These are phyloP conservation scores for Trimorus sp. DNA, from an alignment of 2,888 invertebrate species.

Conservation along the genomic window DNA sequence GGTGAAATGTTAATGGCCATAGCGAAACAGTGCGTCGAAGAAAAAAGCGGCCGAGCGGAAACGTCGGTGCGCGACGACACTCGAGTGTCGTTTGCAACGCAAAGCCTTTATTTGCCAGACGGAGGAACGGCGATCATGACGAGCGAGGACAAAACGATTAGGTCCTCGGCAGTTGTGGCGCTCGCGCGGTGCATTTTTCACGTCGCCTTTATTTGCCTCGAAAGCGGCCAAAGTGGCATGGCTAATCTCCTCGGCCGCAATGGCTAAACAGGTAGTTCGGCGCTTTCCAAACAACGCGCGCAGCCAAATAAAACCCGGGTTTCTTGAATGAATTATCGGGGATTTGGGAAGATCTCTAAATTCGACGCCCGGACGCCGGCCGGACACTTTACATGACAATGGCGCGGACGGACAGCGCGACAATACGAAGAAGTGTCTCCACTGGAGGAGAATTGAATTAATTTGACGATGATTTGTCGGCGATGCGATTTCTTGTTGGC, in stretches of 20 bases:
- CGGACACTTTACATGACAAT: constrained; percentile 30
- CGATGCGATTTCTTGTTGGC: too few species aligned
- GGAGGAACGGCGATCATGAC: constrained; percentile 1
- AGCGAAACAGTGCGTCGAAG: background rate
- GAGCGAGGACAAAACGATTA: background rate
- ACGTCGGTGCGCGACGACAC: background rate
- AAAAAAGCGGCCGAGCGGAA: constrained; percentile 1
- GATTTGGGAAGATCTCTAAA: background rate
- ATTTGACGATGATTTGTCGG: background rate
- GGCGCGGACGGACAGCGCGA: background rate
- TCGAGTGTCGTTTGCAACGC: constrained; percentile 6
- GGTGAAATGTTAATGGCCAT: constrained; percentile 9
- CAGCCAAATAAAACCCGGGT: constrained; percentile 14
- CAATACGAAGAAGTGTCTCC: background rate
- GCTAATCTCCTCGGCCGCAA: constrained; percentile 24
- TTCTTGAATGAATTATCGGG: constrained; percentile 32
- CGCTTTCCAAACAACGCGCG: constrained; percentile 13
- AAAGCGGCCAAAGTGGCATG: constrained; percentile 24
- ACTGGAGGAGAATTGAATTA: background rate
- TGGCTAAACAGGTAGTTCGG: constrained; percentile 32
- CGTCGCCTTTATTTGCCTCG: constrained; percentile 8
- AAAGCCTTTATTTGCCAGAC: background rate
- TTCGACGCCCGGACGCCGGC: constrained; percentile 13
- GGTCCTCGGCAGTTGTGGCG: constrained; percentile 6
- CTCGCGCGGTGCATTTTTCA: constrained; percentile 23